Evolutionary conservation across 2,888 invertebrate genomes (phyloP).

Genomic region (Hermaeophaga mercurialis): DNA sequence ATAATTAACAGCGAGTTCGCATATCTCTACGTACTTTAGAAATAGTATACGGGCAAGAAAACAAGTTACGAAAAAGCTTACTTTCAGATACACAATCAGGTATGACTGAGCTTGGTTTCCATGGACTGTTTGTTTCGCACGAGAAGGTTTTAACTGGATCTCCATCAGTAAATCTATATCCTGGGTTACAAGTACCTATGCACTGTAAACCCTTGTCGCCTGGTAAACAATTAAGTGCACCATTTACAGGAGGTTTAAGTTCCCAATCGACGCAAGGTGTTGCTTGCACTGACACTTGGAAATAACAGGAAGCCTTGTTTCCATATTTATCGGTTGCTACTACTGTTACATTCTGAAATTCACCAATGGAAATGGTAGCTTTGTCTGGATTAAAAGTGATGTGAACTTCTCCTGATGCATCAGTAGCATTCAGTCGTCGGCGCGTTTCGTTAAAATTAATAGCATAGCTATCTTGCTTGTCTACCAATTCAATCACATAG

Average conservation of each 20-base stretch:
- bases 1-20: too few relatives aligned
- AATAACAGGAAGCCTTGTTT: conserved; percentile 88
- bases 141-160: conserved; percentile 85
- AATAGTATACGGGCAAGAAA: too few relatives aligned
- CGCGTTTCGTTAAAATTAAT: conserved; percentile 92
- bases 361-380: conserved; percentile 83
- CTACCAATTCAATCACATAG: conserved; percentile 89
- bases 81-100: conserved; percentile 95
- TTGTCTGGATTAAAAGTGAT: conserved; percentile 83
- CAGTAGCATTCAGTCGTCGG: conserved; percentile 81
- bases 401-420: conserved; percentile 85
- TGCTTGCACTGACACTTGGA: conserved; percentile 92
- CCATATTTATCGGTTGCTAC: conserved; percentile 85
- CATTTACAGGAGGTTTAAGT: conserved; percentile 85
- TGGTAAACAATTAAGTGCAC: conserved; percentile 84
- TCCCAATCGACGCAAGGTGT: conserved; percentile 96
- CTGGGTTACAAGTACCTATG: conserved; percentile 86
- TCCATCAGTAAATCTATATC: conserved; percentile 89
- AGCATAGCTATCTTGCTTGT: conserved; percentile 86
- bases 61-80: too few relatives aligned
- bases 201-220: conserved; percentile 85
- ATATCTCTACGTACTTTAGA: too few relatives aligned
- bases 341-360: conserved; percentile 91
- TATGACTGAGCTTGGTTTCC: conserved; percentile 88
- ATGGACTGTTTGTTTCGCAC: conserved; percentile 79